phyloP scores from a whole-genome alignment of 2,888 invertebrate species.

The Ichneumoninae sp. region DNA sequence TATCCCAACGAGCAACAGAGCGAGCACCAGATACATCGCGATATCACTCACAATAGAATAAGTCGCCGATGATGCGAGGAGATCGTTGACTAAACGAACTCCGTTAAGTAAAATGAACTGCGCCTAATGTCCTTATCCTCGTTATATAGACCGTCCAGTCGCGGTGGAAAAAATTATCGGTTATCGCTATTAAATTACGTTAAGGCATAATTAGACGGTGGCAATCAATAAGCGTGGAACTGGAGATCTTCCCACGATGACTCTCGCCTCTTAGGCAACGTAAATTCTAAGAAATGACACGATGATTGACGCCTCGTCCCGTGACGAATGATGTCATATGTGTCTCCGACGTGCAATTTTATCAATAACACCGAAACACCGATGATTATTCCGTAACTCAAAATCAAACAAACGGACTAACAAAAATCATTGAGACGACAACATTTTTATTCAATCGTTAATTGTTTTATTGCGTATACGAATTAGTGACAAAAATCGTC shows the following conservation, averaged over 20 bases:
- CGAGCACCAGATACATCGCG: neutral
- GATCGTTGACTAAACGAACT: neutral
- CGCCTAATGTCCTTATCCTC: neutral
- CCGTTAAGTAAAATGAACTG: neutral
- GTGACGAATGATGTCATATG: neutral
- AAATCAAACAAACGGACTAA: neutral
- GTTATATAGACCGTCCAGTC: neutral
- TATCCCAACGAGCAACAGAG: neutral
- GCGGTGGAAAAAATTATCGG: constrained; percentile 39
- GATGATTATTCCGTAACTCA: neutral
- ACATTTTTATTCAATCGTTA: neutral
- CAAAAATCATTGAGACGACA: neutral
- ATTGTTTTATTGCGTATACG: constrained; percentile 3
- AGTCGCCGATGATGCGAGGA: neutral
- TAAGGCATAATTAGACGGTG: constrained; percentile 15
- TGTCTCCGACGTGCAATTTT: neutral
- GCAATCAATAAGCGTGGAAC: constrained; percentile 1
- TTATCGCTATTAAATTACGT: constrained; percentile 24
- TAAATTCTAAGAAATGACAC: neutral
- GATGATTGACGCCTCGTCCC: neutral
- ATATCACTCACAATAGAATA: neutral
- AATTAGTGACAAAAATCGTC: constrained; percentile 4
- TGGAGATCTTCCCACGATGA: constrained; percentile 37
- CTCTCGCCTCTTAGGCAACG: neutral
- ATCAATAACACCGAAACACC: neutral